Evolutionary conservation across 2,113 vertebrate genomes (phyloP), one percentile per base, ranked within the genome.

Genomic region (Corythaeola cristata): DNA sequence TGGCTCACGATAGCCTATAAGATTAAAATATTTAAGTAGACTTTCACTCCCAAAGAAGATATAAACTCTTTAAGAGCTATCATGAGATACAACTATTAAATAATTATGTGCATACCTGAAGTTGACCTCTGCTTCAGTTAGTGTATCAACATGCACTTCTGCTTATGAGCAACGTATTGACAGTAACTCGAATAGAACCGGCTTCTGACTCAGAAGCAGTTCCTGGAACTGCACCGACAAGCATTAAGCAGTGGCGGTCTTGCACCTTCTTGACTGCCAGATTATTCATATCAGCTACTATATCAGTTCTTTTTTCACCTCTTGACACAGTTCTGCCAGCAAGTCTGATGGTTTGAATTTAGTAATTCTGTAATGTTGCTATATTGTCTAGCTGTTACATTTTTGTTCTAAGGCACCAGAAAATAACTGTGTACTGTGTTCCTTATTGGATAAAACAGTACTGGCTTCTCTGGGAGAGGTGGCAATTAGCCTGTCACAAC

Each of bases 1-100:
- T 47, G 53, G 33, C 23, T 64, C 44, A 21, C 0, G 0, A 32
- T 47, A 79, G 21, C 26, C 15, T 56, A 27, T 35, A 37, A 7
- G 50, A 68, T 32, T 63, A 12, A 78, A 85, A 82, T 45, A 85
- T 23, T 74, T 44, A 52, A 72, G 63, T 85, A 76, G 17, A 4
- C 32, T 85, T 85, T 62, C 35, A 19, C 7, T 82, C 45, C 20
- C 21, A 27, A 64, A 45, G 39, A 37, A 39, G 8, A 14, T 72
- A 41, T 0, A 35, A 76, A 74, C 5, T 85, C 33, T 53, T 59
- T 55, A 30, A 81, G 15, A 59, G 4, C 11, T 76, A 9, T 59
- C 50, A 15, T 26, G 59, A 59, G 37, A 15, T 63, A 28, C 9
- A 68, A 2, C 37, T 50, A 39, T 30, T 91, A 67, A 87, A 45